A percentile compares a stretch with the other conserved stretches of the same genome.
Conservation (phyloP, 2,113 vertebrate species). For the Stercorarius parasiticus region DNA sequence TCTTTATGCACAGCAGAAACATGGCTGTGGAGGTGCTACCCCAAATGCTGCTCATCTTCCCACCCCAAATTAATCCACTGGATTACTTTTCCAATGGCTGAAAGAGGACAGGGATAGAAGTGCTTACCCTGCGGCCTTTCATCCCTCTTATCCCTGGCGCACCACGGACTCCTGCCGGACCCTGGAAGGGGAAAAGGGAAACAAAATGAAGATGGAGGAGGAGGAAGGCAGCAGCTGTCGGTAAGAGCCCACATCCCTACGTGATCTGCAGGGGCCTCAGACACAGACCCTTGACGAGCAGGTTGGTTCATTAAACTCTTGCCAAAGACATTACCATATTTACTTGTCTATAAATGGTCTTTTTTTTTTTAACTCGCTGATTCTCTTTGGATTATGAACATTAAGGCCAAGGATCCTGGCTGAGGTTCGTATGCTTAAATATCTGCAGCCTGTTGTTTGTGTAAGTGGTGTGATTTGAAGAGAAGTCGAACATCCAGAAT, state of each 20-base stretch:
- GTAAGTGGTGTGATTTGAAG: constrained; percentile 18
- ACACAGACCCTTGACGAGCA: neutral
- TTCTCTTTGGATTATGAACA: neutral
- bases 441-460: constrained; percentile 24
- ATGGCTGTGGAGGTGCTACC: neutral
- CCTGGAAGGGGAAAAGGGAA: constrained; percentile 76
- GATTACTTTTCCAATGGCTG: neutral
- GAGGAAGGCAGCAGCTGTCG: neutral
- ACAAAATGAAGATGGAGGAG: neutral
- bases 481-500: neutral
- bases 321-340: neutral
- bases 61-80: neutral
- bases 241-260: neutral
- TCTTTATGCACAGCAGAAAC: neutral
- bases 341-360: neutral
- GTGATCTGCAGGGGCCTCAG: neutral
- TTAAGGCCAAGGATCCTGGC: constrained; percentile 16
- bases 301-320: neutral
- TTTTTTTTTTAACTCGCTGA: neutral
- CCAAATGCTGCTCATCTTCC: neutral
- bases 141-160: constrained; percentile 83
- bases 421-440: neutral
- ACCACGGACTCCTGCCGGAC: constrained; percentile 83
- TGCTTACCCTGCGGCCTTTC: constrained; percentile 89
- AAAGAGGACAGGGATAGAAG: neutral